Conservation (phyloP, 2,113 vertebrate genomes). For the Arothron firmamentum region DNA sequence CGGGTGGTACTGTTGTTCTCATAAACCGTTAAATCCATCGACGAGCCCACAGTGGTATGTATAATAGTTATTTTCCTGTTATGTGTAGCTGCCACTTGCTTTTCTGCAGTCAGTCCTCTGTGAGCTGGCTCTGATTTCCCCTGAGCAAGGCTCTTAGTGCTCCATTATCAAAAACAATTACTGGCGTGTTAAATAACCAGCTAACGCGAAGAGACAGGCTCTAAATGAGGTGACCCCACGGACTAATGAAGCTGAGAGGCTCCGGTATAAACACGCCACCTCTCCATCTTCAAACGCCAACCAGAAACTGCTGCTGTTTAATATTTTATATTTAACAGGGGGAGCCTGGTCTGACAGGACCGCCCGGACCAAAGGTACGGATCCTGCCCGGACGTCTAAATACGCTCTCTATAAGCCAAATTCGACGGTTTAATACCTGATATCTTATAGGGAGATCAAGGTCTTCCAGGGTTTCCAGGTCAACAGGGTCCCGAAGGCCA, state of each 20-base stretch:
- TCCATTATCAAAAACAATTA: constrained; percentile 45
- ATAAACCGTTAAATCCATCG: too few species aligned
- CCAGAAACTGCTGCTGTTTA: background rate
- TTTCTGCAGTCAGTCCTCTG: constrained; percentile 1
- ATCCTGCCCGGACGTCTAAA: too few species aligned
- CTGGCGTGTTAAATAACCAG: constrained; percentile 11
- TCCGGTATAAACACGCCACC: constrained; percentile 23
- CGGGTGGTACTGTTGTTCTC: background rate
- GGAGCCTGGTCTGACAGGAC: constrained; percentile 76
- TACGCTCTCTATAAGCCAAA: background rate
- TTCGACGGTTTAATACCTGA: background rate
- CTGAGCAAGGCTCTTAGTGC: constrained; percentile 16
- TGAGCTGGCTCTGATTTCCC: constrained; percentile 31
- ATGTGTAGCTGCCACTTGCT: background rate
- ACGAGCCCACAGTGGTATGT: background rate
- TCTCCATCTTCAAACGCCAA: constrained; percentile 3
- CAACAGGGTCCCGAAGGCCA: constrained; percentile 77
- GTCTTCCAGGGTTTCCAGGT: constrained; percentile 78
- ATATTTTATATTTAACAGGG: constrained; percentile 77
- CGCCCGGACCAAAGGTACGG: constrained; percentile 83
- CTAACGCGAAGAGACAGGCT: constrained; percentile 17
- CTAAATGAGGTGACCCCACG: constrained; percentile 39
- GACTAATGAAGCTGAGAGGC: constrained; percentile 30
- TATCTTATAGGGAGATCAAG: constrained; percentile 81
- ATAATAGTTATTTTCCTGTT: background rate